Evolutionary conservation across 2,113 vertebrate genomes (phyloP), one percentile per base, ranked within the genome.

Genomic region (Rhinolophus sinicus): DNA sequence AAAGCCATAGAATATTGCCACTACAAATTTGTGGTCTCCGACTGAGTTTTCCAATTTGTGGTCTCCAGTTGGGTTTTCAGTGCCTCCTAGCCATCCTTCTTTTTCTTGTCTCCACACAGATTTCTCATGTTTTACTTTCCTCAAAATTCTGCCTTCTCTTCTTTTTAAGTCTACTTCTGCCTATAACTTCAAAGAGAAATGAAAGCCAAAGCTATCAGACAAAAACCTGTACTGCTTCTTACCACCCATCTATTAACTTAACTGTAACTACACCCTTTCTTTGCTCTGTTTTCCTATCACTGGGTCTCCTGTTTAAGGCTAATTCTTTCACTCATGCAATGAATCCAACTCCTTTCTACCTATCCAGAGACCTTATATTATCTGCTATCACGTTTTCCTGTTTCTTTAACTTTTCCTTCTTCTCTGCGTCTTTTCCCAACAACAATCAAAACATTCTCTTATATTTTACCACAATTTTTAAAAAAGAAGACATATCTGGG

Each of bases 361-460:
- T 87, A 14, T 56, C 6, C n/a, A 56, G 67, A 22, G 35, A 76
- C 50, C 33, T 87, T 69, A 22, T 47, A 38, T 33, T 60, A 73
- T 52, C 33, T 72, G 3, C 50, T 90, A 70, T 16, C 38, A 78
- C 40, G n/a, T 73, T 21, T 62, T 84, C 30, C 47, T 50, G 2
- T 78, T 26, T 93, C 18, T 83, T 88, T 62, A 93, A 88, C 67
- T 62, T 75, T 91, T 91, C 28, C 10, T 40, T 38, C 67, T 76
- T 54, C 54, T 88, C n/a, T 60, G 38, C 76, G 26, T 60, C 75
- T 91, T 90, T 93, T 93, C 47, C 73, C 38, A 81, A 35, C 35
- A 81, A n/a, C n/a, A 58, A 47, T 96, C 35, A 93, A 83, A 87
- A 93, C 40, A 87, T 87, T 95, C 65, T 83, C 16, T 89, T 67